A percentile compares a stretch with the other conserved stretches of the same genome.
phyloP scores from a whole-genome alignment of 53 echinoderm and acorn worm genomes.

The Holothuria scabra region DNA sequence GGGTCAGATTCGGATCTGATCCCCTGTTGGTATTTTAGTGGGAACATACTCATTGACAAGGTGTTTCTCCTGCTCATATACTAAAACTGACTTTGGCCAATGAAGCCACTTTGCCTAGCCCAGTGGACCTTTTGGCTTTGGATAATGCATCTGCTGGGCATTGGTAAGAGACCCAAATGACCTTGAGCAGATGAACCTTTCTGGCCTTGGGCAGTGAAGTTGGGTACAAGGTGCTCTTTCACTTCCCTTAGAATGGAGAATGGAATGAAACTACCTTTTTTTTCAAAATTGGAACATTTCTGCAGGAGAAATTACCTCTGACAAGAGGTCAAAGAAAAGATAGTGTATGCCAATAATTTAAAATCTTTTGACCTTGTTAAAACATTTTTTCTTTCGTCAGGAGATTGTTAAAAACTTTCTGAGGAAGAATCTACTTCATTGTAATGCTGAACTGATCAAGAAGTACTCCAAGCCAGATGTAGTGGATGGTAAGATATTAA shows the following conservation, averaged over 20 bases:
- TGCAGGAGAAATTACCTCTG: not conserved
- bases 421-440: slow-evolving; percentile 36
- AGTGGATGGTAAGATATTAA: slow-evolving; percentile 25
- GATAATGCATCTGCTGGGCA: too few relatives aligned
- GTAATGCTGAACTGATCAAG: slow-evolving; percentile 52
- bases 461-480: slow-evolving; percentile 32
- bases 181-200: too few relatives aligned
- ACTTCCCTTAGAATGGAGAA: not conserved
- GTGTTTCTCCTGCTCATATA: too few relatives aligned
- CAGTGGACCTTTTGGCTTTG: too few relatives aligned
- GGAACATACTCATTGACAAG: too few relatives aligned
- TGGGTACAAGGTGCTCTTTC: not conserved
- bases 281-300: not conserved
- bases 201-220: too few relatives aligned
- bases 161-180: too few relatives aligned
- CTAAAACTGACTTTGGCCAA: too few relatives aligned
- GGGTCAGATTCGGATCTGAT: too few relatives aligned
- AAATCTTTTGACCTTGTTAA: not conserved
- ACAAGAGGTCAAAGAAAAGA: too few relatives aligned
- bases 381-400: slow-evolving; percentile 15
- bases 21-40: too few relatives aligned
- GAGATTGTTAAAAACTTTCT: slow-evolving; percentile 43
- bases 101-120: too few relatives aligned
- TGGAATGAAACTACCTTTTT: not conserved
- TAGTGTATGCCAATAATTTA: not conserved